These are phyloP conservation scores for Calephelis nemesis DNA, from an alignment of 1,140 invertebrate genomes.

Conservation along the genomic window DNA sequence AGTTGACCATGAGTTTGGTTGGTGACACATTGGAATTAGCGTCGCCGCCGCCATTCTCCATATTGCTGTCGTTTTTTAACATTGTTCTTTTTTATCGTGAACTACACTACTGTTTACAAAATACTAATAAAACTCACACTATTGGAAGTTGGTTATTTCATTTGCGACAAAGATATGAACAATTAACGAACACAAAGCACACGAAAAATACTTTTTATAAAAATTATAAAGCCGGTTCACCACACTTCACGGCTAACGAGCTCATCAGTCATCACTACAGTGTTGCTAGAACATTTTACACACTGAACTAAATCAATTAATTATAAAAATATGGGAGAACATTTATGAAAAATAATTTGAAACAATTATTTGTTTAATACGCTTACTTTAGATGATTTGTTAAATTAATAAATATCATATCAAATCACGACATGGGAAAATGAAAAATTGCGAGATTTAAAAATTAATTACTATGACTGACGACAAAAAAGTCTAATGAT, in stretches of 20 bases:
- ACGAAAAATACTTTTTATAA: conserved; percentile 63
- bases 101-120: conserved; percentile 75
- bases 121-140: conserved; percentile 72
- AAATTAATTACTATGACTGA: too few species aligned
- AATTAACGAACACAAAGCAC: conserved; percentile 74
- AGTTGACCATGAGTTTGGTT: conserved; percentile 80
- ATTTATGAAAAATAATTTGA: too few species aligned
- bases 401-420: too few species aligned
- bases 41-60: conserved; percentile 78
- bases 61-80: conserved; percentile 69
- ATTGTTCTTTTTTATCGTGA: conserved; percentile 63
- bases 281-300: conserved; percentile 15
- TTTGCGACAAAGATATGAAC: conserved; percentile 68
- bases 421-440: too few species aligned
- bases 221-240: conserved; percentile 74
- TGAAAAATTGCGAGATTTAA: too few species aligned
- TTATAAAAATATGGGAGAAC: too few species aligned
- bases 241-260: conserved; percentile 54
- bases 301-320: neutral
- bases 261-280: conserved; percentile 65
- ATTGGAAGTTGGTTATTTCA: conserved; percentile 60
- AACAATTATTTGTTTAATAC: too few species aligned
- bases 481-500: too few species aligned
- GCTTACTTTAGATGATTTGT: too few species aligned
- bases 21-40: conserved; percentile 77